A percentile compares a stretch with the other conserved stretches of the same genome.
phyloP scores from a whole-genome alignment of 2,888 invertebrate species.

The Synergus japonicus region DNA sequence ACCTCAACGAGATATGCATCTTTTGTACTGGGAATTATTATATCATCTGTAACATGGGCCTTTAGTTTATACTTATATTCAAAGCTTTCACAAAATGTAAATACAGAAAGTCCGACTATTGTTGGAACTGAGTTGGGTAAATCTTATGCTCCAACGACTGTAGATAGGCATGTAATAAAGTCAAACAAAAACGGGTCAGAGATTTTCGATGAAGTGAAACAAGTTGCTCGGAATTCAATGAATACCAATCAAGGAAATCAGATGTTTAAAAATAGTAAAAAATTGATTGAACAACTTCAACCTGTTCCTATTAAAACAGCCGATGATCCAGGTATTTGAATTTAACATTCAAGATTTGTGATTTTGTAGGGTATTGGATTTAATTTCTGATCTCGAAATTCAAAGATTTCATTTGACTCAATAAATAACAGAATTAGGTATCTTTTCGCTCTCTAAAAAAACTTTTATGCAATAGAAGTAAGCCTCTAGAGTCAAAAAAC shows the following conservation, averaged over 20 bases:
- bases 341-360: background rate
- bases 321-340: conserved; percentile 67
- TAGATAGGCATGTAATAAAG: background rate
- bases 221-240: background rate
- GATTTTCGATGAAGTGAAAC: background rate
- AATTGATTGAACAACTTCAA: conserved; percentile 77
- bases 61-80: conserved; percentile 86
- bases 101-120: conserved; percentile 74
- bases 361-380: too few relatives aligned
- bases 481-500: too few relatives aligned
- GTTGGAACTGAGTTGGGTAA: background rate
- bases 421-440: too few relatives aligned
- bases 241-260: background rate
- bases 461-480: too few relatives aligned
- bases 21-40: conserved; percentile 85
- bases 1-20: conserved; percentile 78
- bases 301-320: conserved; percentile 73
- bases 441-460: too few relatives aligned
- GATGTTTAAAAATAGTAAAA: conserved; percentile 76
- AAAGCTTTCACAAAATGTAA: conserved; percentile 78
- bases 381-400: too few relatives aligned
- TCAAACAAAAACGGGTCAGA: conserved; percentile 28
- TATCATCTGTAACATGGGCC: conserved; percentile 87
- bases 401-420: too few relatives aligned
- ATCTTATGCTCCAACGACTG: background rate